A percentile compares a stretch with the other conserved stretches of the same genome.
These are phyloP conservation scores for Caranx melampygus DNA, from an alignment of 2,113 vertebrate species.

Conservation along the genomic window DNA sequence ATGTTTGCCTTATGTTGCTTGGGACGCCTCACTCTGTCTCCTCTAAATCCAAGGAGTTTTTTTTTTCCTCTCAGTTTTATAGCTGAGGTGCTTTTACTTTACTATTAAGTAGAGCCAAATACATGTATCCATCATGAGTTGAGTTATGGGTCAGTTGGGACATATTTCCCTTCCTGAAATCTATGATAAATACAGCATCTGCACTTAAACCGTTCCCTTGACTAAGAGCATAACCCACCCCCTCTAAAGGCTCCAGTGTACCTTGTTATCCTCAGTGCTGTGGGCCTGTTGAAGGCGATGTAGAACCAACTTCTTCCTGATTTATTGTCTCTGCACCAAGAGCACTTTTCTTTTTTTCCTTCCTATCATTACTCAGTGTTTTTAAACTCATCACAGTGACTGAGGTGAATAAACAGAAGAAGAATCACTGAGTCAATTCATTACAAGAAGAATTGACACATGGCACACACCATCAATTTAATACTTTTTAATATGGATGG, in stretches of 20 bases:
- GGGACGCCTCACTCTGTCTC: not conserved
- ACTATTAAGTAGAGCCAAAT: not conserved
- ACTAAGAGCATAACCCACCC: constrained; percentile 27
- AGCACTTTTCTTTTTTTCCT: not conserved
- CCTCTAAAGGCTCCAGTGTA: not conserved
- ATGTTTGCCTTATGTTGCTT: not conserved
- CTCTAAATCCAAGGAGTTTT: not conserved
- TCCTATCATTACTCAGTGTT: not conserved
- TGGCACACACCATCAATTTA: not conserved
- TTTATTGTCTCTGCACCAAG: constrained; percentile 23
- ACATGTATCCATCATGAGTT: not conserved
- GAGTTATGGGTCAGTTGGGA: constrained; percentile 1
- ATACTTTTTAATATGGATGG: not conserved
- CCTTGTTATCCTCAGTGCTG: constrained; percentile 30
- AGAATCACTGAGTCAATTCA: not conserved
- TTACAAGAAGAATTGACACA: not conserved
- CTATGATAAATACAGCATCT: not conserved
- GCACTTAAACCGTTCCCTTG: constrained; percentile 11
- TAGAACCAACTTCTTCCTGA: constrained; percentile 8
- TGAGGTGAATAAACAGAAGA: not conserved
- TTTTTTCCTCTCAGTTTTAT: not conserved
- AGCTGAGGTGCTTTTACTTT: not conserved
- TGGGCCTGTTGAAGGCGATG: constrained; percentile 23
- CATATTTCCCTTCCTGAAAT: not conserved
- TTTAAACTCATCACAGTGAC: not conserved